Conservation (phyloP, 2,888 invertebrate genomes). For the Stenotaenia linearis region DNA sequence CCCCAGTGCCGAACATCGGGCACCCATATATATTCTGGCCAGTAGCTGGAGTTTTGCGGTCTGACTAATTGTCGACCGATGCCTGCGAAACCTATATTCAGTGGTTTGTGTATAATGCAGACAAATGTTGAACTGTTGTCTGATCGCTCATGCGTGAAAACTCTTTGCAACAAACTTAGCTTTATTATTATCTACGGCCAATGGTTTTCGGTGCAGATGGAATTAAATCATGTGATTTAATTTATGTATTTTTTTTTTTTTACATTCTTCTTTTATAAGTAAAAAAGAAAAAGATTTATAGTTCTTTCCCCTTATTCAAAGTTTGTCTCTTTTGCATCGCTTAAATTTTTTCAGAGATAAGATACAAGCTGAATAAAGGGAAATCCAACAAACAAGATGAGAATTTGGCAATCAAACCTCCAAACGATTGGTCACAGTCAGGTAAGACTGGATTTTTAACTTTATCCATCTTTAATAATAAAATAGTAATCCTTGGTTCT, state of each 20-base stretch:
- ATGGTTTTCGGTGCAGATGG: too few relatives aligned
- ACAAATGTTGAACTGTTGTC: not conserved
- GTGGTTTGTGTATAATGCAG: not conserved
- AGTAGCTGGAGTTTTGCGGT: not conserved
- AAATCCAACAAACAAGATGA: slow-evolving; percentile 26
- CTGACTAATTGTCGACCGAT: not conserved
- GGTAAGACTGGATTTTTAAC: not conserved
- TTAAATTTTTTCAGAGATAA: not conserved
- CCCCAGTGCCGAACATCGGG: not conserved
- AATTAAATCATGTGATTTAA: not conserved
- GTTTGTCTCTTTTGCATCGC: not conserved
- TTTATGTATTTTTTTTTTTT: not conserved
- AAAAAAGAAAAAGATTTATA: not conserved
- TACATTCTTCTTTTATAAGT: not conserved
- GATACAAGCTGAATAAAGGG: slow-evolving; percentile 17
- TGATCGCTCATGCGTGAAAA: not conserved
- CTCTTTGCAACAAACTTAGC: not conserved
- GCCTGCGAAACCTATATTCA: not conserved
- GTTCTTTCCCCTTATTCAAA: not conserved
- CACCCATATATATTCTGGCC: not conserved
- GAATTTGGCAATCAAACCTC: slow-evolving; percentile 21
- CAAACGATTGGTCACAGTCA: slow-evolving; percentile 27
- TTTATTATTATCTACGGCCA: not conserved
- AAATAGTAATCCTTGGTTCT: not conserved
- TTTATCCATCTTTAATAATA: not conserved